phyloP scores from a whole-genome alignment of 2,888 invertebrate genomes.

The Flexamia atlantica region DNA sequence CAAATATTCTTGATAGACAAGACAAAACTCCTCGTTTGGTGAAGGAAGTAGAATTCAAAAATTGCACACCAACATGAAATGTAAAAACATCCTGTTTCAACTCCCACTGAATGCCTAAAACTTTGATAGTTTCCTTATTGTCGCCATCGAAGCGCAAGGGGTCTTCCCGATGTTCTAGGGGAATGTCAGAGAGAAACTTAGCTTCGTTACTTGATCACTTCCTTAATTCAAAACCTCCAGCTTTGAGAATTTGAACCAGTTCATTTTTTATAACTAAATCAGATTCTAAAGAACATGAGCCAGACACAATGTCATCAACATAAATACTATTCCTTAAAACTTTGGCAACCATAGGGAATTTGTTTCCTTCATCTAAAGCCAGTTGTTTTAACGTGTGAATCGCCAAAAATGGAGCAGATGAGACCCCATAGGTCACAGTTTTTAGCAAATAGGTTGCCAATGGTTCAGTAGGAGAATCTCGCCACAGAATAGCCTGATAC shows the following conservation, averaged over 20 bases:
- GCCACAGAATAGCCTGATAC: not conserved
- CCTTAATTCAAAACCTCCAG: conserved; percentile 52
- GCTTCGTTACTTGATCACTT: conserved; percentile 56
- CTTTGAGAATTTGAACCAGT: not conserved
- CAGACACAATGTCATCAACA: not conserved
- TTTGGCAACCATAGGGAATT: not conserved
- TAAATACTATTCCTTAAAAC: not conserved
- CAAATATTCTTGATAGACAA: no score
- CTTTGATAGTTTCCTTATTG: not conserved
- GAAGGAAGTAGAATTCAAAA: no score
- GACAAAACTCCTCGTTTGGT: no score
- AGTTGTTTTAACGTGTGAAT: not conserved
- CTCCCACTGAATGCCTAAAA: no score
- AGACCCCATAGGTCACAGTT: not conserved
- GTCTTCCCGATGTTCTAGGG: no score
- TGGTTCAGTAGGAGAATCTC: not conserved
- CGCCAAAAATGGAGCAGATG: not conserved
- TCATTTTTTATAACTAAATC: not conserved
- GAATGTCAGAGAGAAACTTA: not conserved
- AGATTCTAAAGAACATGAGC: not conserved
- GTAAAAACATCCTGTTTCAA: no score
- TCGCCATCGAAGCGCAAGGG: no score
- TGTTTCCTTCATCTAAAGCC: not conserved
- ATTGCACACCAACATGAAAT: no score
- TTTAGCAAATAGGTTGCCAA: not conserved